These are phyloP conservation scores for Eueremaeus valkanovi DNA, from an alignment of 2,888 invertebrate genomes.

Conservation along the genomic window DNA sequence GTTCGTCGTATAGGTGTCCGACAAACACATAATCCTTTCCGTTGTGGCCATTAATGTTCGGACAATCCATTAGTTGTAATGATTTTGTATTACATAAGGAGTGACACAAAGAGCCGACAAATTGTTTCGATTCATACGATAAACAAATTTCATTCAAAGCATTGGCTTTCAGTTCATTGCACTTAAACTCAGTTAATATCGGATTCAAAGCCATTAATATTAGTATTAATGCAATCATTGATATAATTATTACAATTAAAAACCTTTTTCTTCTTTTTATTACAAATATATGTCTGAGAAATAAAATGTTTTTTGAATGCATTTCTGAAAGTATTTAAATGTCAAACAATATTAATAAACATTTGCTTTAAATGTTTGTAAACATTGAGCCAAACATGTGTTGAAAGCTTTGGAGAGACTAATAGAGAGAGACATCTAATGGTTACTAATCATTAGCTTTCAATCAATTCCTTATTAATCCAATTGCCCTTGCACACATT, in stretches of 20 bases:
- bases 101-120: conserved; percentile 18
- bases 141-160: conserved; percentile 33
- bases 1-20: not conserved
- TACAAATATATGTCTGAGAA: not conserved
- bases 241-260: not conserved
- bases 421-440: no score
- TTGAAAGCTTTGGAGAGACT: no score
- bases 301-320: not conserved
- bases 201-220: not conserved
- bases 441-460: no score
- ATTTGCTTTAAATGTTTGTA: no score
- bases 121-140: not conserved
- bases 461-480: no score
- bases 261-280: not conserved
- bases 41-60: conserved; percentile 32
- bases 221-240: not conserved
- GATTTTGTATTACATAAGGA: conserved; percentile 11
- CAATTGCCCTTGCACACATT: no score
- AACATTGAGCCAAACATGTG: not conserved
- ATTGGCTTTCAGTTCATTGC: not conserved
- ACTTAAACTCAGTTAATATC: not conserved
- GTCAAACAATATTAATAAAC: no score
- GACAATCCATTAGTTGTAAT: conserved; percentile 32
- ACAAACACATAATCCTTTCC: conserved; percentile 40
- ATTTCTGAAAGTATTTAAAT: not conserved